Evolutionary conservation across 2,888 invertebrate genomes (phyloP).

Genomic region (Eledona agricola): DNA sequence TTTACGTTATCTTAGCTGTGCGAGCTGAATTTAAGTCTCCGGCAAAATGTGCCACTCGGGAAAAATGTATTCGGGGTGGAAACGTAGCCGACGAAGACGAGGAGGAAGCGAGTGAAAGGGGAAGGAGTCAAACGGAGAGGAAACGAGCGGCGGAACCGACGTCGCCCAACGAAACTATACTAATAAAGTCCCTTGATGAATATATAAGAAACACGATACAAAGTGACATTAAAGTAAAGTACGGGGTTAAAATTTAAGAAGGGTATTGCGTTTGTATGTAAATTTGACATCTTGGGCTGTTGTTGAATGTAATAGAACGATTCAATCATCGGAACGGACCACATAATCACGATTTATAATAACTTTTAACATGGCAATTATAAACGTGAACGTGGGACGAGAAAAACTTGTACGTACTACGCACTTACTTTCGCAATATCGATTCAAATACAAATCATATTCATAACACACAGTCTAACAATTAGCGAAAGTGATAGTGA

Average conservation of each 20-base stretch:
- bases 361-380: too few relatives aligned
- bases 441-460: too few relatives aligned
- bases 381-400: too few relatives aligned
- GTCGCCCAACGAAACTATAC: slow-evolving; percentile 45
- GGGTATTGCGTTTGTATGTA: slow-evolving; percentile 56
- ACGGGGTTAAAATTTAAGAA: slow-evolving; percentile 59
- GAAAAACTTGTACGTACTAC: too few relatives aligned
- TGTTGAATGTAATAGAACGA: too few relatives aligned
- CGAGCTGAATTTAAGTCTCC: slow-evolving; percentile 55
- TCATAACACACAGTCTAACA: too few relatives aligned
- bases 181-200: slow-evolving; percentile 62
- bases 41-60: slow-evolving; percentile 59
- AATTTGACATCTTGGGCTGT: slow-evolving; percentile 46
- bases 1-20: slow-evolving; percentile 53
- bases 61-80: slow-evolving; percentile 52
- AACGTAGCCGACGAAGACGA: slow-evolving; percentile 20
- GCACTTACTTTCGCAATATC: too few relatives aligned
- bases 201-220: slow-evolving; percentile 62
- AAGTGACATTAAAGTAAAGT: slow-evolving; percentile 60
- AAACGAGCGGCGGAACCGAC: slow-evolving; percentile 2
- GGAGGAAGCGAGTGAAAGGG: slow-evolving; percentile 2
- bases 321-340: too few relatives aligned
- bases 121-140: slow-evolving; percentile 14
- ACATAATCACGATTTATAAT: too few relatives aligned
- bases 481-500: too few relatives aligned